These are phyloP conservation scores for Chlorops oryzae DNA, from an alignment of 1,140 invertebrate genomes.

Conservation along the genomic window DNA sequence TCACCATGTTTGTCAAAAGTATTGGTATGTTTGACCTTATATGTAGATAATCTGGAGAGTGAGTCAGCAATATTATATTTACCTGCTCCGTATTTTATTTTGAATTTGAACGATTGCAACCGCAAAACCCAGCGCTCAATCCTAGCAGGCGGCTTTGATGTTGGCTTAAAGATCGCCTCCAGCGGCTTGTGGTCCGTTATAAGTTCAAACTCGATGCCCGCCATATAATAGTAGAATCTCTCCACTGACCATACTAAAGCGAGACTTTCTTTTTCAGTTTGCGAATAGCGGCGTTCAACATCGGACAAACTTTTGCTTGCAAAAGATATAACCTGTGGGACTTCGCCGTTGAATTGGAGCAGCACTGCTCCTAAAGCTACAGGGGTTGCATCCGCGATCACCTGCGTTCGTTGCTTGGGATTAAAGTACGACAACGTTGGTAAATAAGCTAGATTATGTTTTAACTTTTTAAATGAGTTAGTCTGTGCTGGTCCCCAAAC, in stretches of 20 bases:
- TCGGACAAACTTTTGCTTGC: conserved; percentile 13
- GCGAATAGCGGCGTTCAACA: conserved; percentile 14
- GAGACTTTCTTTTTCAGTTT: conserved; percentile 18
- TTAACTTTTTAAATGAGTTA: conserved; percentile 13
- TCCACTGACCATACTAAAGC: conserved; percentile 15
- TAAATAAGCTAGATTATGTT: conserved; percentile 5
- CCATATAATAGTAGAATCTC: conserved; percentile 12
- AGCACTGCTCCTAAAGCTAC: conserved; percentile 16
- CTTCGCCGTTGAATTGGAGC: conserved; percentile 4
- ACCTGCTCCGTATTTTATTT: conserved; percentile 7
- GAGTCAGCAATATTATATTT: conserved; percentile 17
- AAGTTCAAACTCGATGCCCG: conserved; percentile 10
- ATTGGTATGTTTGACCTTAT: too few relatives aligned
- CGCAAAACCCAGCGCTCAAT: conserved; percentile 17
- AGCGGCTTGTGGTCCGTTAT: conserved; percentile 17
- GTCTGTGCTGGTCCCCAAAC: conserved; percentile 4
- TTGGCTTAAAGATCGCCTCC: too few relatives aligned
- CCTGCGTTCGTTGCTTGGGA: not conserved
- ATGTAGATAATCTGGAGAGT: too few relatives aligned
- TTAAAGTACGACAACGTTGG: conserved; percentile 10
- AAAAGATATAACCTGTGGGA: conserved; percentile 13
- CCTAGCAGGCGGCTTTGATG: too few relatives aligned
- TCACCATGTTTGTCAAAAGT: not conserved
- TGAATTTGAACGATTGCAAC: conserved; percentile 7
- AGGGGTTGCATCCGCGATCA: conserved; percentile 18